phyloP scores from a whole-genome alignment of 2,888 invertebrate species.

The Bembecia ichneumoniformis region DNA sequence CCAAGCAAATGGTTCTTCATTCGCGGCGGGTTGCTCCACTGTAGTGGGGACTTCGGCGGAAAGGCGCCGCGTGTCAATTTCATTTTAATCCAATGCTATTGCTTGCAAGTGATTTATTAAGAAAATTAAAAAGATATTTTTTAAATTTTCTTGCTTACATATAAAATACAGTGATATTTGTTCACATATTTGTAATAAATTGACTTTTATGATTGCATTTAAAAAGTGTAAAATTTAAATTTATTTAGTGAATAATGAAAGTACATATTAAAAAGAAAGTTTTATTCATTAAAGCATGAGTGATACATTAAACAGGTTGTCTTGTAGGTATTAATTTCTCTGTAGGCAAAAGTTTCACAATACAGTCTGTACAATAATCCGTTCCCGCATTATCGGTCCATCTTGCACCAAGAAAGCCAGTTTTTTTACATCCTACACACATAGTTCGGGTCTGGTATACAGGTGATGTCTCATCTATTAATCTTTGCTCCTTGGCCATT shows the following conservation, averaged over 20 bases:
- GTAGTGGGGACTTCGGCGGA: slow-evolving; percentile 19
- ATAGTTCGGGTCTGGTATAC: slow-evolving; percentile 53
- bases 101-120: background rate
- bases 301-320: slow-evolving; percentile 19
- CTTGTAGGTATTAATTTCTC: slow-evolving; percentile 52
- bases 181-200: background rate
- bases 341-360: slow-evolving; percentile 48
- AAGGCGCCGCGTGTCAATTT: slow-evolving; percentile 1
- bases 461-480: slow-evolving; percentile 51
- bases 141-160: too few relatives aligned
- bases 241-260: too few relatives aligned
- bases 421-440: slow-evolving; percentile 60
- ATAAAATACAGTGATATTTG: background rate
- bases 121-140: background rate
- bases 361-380: slow-evolving; percentile 62
- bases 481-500: slow-evolving; percentile 52
- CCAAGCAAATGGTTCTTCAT: slow-evolving; percentile 56
- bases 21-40: slow-evolving; percentile 38
- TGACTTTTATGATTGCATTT: background rate
- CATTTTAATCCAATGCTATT: background rate
- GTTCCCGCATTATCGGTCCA: slow-evolving; percentile 66
- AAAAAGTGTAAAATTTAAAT: background rate
- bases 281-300: too few relatives aligned
- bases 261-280: too few relatives aligned
- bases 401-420: slow-evolving; percentile 54